Base-by-base conservation (phyloP, 2,888 invertebrate species). In the Tortricodes alternella region DNA sequence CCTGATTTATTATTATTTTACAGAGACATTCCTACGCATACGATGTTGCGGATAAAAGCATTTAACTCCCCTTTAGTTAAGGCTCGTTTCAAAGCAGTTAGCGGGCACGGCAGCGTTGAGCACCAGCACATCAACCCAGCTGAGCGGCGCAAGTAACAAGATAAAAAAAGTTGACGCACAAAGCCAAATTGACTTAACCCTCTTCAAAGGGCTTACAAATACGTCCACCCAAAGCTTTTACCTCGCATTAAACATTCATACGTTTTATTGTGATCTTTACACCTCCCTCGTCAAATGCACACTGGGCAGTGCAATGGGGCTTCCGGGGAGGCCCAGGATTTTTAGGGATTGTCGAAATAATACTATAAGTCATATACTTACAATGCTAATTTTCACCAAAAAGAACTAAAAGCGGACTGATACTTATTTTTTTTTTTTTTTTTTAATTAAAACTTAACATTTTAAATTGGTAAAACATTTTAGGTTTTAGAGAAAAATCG, bases 171-270 rank as follows among this genome's bases (percentile, higher is more conserved):
- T 81, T 87, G 88, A 87, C 83, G 80, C 73, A 68, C 74, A 82
- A 83, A 87, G 80, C 85, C 78, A 83, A 83, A 83, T 81, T 82
- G 85, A 83, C 80, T 86, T 83, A 85, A 89, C 89, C 89, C 88
- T 89, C 80, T 83, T 88, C 88, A 87, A 82, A 84, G 74, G 80
- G 85, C 81, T 85, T 85, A 84, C 79, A 80, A 80, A 83, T 77
- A 79, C 78, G 82, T 80, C 81, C 64, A 75, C 80, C 79, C 78
- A 63, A 78, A 78, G 85, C 85, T 86, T 86, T 84, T 84, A 85
- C 82, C 78, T 80, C 80, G 77, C 71, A 85, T 85, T 79, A 84
- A 85, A 85, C 80, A 85, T 85, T 83, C 82, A 84, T 76, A 76
- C 73, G 75, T 78, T 85, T 83, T 82, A 83, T 85, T 84, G 78